Evolutionary conservation across 2,888 invertebrate genomes (phyloP), one percentile per base, ranked within the genome.

Genomic region (Glaucopsyche alexis): DNA sequence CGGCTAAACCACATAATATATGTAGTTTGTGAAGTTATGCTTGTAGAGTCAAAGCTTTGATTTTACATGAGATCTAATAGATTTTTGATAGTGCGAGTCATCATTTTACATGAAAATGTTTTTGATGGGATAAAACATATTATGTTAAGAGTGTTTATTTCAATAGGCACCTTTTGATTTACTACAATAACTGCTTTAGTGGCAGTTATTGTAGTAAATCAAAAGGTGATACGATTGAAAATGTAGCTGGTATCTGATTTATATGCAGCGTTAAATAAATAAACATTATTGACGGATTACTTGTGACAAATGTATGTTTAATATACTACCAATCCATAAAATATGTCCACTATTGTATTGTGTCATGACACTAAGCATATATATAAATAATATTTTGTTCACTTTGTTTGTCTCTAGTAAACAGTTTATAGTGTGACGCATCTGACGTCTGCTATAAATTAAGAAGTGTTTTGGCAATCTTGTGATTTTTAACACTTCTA

Each of bases 301-400:
- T 52, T 42, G n/a, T n/a, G 42, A 66, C 65, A 40, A 40, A 40
- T 40, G 65, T 42, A 13, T 14, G 8, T 66, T 66, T 66, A 66
- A 66, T 67, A 45, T 67, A 67, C 45, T 16, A 29, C 66, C 66
- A 45, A 42, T 67, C 45, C 16, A 16, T 16, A 42, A 67, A n/a
- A n/a, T n/a, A 67, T 16, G 16, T 66, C 14, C 8, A n/a, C 16
- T n/a, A 14, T 38, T 29, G 66, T 16, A 45, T 66, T 66, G 40
- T 66, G 40, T 16, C 45, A 19, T 14, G 66, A 42, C 9, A 14
- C n/a, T 40, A n/a, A 66, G 40, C 66, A 7, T 14, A 66, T n/a
- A 3, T 29, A 66, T 66, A 66, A 40, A 66, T 66, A 66, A 16
- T 66, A 67, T 67, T 67, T 67, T 9, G 45, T 67, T 67, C 42